Evolutionary conservation across 2,888 invertebrate species (phyloP).

Genomic region (Drosophila formosana): DNA sequence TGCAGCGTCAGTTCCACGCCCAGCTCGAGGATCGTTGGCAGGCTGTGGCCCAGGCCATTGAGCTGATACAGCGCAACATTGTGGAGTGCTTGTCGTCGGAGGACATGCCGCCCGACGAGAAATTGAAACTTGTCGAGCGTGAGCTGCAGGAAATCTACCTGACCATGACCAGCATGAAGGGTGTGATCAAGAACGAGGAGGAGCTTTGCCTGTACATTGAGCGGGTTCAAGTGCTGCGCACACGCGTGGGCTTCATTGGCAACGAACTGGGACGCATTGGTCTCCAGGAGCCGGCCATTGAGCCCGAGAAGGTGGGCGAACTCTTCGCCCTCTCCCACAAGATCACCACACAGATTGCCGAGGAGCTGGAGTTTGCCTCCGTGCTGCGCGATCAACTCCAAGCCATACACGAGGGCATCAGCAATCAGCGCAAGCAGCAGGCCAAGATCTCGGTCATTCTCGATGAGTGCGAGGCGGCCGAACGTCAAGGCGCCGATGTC

Average conservation of each 20-base stretch:
- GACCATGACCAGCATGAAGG: slow-evolving; percentile 90
- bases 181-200: slow-evolving; percentile 93
- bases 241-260: slow-evolving; percentile 91
- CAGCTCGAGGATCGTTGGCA: slow-evolving; percentile 92
- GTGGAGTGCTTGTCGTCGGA: slow-evolving; percentile 90
- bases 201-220: slow-evolving; percentile 93
- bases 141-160: slow-evolving; percentile 91
- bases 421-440: slow-evolving; percentile 89
- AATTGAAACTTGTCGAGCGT: slow-evolving; percentile 90
- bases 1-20: slow-evolving; percentile 91
- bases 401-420: slow-evolving; percentile 90
- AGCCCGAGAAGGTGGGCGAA: slow-evolving; percentile 92
- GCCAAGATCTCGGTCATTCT: slow-evolving; percentile 88
- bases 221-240: slow-evolving; percentile 91
- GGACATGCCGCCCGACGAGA: slow-evolving; percentile 91
- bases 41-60: slow-evolving; percentile 88
- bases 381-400: slow-evolving; percentile 91
- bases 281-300: slow-evolving; percentile 88
- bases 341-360: slow-evolving; percentile 90
- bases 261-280: slow-evolving; percentile 92
- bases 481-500: slow-evolving; percentile 90
- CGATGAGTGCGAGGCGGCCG: slow-evolving; percentile 91
- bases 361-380: slow-evolving; percentile 91
- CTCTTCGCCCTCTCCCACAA: slow-evolving; percentile 90
- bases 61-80: slow-evolving; percentile 88